Conservation (phyloP, 2,888 invertebrate genomes). For the Caenorhabditis drosophilae region DNA sequence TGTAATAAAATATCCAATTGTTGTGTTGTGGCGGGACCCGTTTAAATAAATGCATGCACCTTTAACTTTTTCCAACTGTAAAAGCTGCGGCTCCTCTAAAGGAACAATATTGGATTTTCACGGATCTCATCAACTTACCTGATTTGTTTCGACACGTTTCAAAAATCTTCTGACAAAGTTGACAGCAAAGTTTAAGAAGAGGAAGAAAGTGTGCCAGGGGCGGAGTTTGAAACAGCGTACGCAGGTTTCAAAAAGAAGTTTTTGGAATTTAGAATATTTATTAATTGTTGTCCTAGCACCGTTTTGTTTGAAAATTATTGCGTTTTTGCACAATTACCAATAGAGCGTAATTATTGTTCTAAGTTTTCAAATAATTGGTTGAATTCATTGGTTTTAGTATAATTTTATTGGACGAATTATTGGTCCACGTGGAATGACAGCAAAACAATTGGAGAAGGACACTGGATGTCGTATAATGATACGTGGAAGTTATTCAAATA, state of each 20-base stretch:
- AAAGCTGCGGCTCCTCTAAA: too few species aligned
- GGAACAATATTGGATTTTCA: too few species aligned
- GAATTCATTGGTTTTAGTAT: conserved; percentile 80
- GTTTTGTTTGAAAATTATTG: background rate
- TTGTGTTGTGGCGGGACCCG: too few species aligned
- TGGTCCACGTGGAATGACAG: conserved; percentile 99
- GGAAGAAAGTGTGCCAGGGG: too few species aligned
- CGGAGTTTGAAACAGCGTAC: too few species aligned
- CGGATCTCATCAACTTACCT: too few species aligned
- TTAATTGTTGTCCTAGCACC: background rate
- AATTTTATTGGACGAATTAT: conserved; percentile 99
- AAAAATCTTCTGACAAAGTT: too few species aligned
- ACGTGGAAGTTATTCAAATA: conserved; percentile 35
- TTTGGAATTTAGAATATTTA: background rate
- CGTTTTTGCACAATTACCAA: background rate
- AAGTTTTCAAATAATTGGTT: conserved; percentile 5
- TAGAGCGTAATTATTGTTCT: background rate
- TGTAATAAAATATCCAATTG: background rate
- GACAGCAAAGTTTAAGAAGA: too few species aligned
- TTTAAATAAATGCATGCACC: too few species aligned
- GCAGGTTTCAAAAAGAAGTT: too few species aligned
- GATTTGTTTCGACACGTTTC: too few species aligned
- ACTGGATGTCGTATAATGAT: conserved; percentile 99
- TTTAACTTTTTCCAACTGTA: too few species aligned
- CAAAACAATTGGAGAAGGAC: conserved; percentile 98